Percentiles rank a stretch among this genome's conserved stretches.
These are phyloP conservation scores for Drosophila simulans DNA, from an alignment of 1,140 invertebrate genomes.

Conservation along the genomic window DNA sequence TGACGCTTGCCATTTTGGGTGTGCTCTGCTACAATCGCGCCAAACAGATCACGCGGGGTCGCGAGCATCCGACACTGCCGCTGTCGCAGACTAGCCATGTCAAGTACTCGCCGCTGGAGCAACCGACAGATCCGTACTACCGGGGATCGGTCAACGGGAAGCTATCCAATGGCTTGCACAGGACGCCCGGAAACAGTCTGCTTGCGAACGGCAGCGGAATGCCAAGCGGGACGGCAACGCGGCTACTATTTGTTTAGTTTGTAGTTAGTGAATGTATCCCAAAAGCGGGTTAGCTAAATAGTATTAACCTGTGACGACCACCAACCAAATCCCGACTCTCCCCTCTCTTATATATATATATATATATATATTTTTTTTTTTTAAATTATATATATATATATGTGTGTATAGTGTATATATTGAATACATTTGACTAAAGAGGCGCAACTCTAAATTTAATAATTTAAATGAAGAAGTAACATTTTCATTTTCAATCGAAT, in stretches of 20 bases:
- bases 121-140: constrained; percentile 62
- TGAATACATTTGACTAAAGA: constrained; percentile 15
- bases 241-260: constrained; percentile 79
- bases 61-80: constrained; percentile 55
- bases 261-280: constrained; percentile 52
- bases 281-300: constrained; percentile 7
- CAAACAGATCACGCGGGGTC: constrained; percentile 67
- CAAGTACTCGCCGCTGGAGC: constrained; percentile 71
- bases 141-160: constrained; percentile 61
- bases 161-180: constrained; percentile 62
- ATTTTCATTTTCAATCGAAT: not conserved
- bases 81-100: constrained; percentile 56
- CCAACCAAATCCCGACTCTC: not conserved
- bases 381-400: constrained; percentile 6
- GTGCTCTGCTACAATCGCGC: constrained; percentile 94
- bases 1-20: constrained; percentile 95
- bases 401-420: constrained; percentile 18
- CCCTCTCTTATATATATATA: not conserved
- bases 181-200: constrained; percentile 63
- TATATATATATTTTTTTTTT: constrained; percentile 5
- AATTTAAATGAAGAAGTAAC: not conserved
- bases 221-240: constrained; percentile 70
- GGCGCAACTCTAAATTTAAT: constrained; percentile 15
- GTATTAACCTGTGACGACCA: constrained; percentile 18
- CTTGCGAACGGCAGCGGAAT: constrained; percentile 70